A percentile compares a stretch with the other conserved stretches of the same genome.
Conservation (phyloP, 2,113 vertebrate genomes). For the Murina feae region DNA sequence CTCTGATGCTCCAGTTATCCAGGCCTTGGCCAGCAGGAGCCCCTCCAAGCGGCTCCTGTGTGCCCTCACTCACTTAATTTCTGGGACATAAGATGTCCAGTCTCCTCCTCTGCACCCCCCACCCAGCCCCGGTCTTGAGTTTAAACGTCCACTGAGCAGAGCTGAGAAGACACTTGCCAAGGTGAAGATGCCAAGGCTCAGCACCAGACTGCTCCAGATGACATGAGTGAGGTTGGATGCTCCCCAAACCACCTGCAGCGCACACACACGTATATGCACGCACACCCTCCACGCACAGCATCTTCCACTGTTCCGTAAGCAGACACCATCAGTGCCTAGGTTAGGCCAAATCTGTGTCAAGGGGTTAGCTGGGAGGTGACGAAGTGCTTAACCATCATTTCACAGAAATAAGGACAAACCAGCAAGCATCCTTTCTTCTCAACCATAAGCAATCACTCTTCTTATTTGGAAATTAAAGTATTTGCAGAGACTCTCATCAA, state of each 20-base stretch:
- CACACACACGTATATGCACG: no score
- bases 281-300: no score
- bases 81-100: no score
- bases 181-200: neutral
- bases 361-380: slow-evolving; percentile 66
- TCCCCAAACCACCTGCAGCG: neutral
- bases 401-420: slow-evolving; percentile 60
- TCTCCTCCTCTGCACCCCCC: neutral
- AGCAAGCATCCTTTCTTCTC: neutral
- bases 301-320: neutral
- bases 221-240: neutral
- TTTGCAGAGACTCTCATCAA: neutral
- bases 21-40: neutral
- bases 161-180: neutral
- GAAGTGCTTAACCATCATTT: slow-evolving; percentile 50
- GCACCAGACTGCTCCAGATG: neutral
- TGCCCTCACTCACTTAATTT: neutral
- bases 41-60: neutral
- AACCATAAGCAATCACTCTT: slow-evolving; percentile 48
- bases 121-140: neutral
- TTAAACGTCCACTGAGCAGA: neutral
- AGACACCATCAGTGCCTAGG: neutral
- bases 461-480: slow-evolving; percentile 44
- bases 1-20: neutral
- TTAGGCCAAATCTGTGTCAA: slow-evolving; percentile 54